Evolutionary conservation across 2,113 vertebrate species (phyloP).

Genomic region (Alosa alosa): DNA sequence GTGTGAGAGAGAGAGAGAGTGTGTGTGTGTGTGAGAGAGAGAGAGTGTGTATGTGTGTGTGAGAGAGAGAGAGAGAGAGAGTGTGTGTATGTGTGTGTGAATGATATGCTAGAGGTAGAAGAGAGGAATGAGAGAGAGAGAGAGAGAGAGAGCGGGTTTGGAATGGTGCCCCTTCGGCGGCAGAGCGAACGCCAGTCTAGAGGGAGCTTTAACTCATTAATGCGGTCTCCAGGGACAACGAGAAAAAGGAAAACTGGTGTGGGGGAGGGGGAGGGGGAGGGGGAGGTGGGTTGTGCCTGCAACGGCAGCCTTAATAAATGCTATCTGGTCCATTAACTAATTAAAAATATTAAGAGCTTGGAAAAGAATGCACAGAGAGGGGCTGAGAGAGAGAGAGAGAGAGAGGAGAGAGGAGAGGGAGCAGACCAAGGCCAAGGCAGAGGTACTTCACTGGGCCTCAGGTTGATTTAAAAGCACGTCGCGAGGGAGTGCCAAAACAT

Average conservation of each 20-base stretch:
- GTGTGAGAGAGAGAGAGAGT: too few relatives aligned
- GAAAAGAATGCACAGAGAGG: conserved; percentile 46
- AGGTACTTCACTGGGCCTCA: neutral
- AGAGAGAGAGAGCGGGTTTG: neutral
- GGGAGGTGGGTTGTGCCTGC: conserved; percentile 45
- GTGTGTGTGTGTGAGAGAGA: too few relatives aligned
- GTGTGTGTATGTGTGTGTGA: too few relatives aligned
- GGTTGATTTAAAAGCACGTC: conserved; percentile 71
- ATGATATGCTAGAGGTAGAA: neutral
- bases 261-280: conserved; percentile 37
- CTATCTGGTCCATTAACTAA: conserved; percentile 78
- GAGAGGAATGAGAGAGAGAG: neutral
- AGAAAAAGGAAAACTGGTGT: conserved; percentile 36
- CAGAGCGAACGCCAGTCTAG: conserved; percentile 1
- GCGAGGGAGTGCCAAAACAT: conserved; percentile 58
- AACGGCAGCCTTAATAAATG: conserved; percentile 73
- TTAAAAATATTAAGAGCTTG: conserved; percentile 71
- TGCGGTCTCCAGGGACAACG: conserved; percentile 60
- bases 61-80: neutral
- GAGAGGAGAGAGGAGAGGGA: too few relatives aligned
- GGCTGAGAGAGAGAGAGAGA: neutral
- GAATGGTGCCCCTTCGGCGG: neutral
- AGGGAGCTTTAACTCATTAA: conserved; percentile 60
- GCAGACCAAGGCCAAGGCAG: neutral
- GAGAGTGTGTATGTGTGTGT: neutral